A percentile compares a stretch with the other conserved stretches of the same genome.
Conservation (phyloP, 2,888 invertebrate species). For the Eulithis prunata region DNA sequence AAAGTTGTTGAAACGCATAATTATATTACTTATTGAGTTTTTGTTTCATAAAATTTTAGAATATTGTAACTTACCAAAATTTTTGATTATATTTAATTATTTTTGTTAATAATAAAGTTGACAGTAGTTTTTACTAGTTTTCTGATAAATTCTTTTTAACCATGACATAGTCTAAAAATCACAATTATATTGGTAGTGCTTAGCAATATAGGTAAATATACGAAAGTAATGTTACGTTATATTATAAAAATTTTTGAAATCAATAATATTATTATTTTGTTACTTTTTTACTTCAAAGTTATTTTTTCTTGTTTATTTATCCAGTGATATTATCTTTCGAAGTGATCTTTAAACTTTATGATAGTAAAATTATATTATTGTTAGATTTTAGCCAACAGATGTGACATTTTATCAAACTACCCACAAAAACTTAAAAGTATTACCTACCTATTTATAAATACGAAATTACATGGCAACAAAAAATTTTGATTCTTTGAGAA, state of each 20-base stretch:
- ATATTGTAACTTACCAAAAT: not conserved
- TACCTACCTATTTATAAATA: no score
- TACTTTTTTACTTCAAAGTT: constrained; percentile 56
- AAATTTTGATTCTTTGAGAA: no score
- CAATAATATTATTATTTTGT: constrained; percentile 46
- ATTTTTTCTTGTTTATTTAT: constrained; percentile 35
- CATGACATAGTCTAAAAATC: constrained; percentile 32
- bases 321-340: constrained; percentile 59
- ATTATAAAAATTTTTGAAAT: not conserved
- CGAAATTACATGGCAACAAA: no score
- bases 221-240: constrained; percentile 14
- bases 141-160: constrained; percentile 11
- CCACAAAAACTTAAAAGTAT: not conserved
- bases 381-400: constrained; percentile 44
- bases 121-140: constrained; percentile 1
- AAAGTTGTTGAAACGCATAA: constrained; percentile 29
- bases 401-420: constrained; percentile 11
- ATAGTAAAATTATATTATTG: constrained; percentile 31
- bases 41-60: constrained; percentile 28
- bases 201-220: constrained; percentile 6
- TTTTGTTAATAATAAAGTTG: constrained; percentile 8
- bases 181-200: constrained; percentile 25
- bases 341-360: constrained; percentile 52
- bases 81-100: constrained; percentile 5
- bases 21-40: constrained; percentile 32